Percentiles rank a stretch among this genome's conserved stretches.
Conservation (phyloP, 2,113 vertebrate genomes). For the Neopipo cinnamomea region DNA sequence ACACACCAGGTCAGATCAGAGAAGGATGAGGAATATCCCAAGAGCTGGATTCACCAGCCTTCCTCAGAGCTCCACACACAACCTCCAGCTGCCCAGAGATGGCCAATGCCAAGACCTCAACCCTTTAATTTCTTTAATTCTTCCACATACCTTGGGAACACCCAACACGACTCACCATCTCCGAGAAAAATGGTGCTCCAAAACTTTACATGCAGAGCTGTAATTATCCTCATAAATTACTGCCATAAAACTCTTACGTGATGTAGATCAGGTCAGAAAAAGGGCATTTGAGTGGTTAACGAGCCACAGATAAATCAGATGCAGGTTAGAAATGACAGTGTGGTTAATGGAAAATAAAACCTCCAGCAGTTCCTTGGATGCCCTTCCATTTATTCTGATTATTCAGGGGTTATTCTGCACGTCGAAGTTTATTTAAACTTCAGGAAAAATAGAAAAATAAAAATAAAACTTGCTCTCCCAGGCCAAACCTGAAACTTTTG, state of each 20-base stretch:
- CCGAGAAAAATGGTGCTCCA: background rate
- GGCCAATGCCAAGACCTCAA: background rate
- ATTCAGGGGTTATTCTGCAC: conserved; percentile 14
- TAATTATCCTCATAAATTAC: conserved; percentile 23
- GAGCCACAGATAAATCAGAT: conserved; percentile 13
- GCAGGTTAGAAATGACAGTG: background rate
- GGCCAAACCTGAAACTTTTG: background rate
- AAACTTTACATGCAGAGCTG: background rate
- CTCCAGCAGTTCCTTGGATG: background rate
- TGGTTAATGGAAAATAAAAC: background rate
- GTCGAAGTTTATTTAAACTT: conserved; percentile 18
- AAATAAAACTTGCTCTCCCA: background rate
- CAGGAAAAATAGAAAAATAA: background rate
- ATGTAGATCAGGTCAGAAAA: background rate
- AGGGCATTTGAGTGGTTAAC: background rate
- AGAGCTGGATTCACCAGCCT: background rate
- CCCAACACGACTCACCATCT: background rate
- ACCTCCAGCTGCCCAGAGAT: background rate
- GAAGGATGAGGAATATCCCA: background rate
- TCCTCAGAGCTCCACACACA: background rate
- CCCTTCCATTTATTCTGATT: background rate
- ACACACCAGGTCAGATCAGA: background rate
- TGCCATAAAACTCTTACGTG: background rate
- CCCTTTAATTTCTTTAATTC: background rate
- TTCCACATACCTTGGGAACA: background rate